Evolutionary conservation across 1,140 invertebrate genomes (phyloP).

Genomic region (Scylla paramamosain): DNA sequence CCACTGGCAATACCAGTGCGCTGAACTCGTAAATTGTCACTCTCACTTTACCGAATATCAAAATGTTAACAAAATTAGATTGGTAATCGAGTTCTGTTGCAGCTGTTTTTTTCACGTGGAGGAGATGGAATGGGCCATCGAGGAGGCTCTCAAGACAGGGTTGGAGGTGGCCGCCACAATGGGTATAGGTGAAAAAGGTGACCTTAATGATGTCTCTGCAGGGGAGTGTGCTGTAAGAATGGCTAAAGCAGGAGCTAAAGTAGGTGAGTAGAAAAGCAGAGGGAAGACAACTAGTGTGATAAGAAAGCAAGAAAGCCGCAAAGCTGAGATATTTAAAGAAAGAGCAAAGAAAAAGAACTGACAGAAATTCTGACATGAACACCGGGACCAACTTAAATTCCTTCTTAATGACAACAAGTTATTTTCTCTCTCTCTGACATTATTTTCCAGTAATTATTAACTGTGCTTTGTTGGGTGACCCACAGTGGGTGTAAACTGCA

Average conservation of each 20-base stretch:
- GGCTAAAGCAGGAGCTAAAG: conserved; percentile 80
- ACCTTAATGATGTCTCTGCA: conserved; percentile 78
- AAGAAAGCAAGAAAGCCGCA: no score
- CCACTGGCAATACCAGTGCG: no score
- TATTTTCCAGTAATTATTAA: not conserved
- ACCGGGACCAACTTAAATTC: no score
- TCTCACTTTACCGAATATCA: not conserved
- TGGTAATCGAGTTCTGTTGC: conserved; percentile 25
- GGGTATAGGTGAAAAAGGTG: conserved; percentile 80
- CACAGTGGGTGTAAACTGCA: conserved; percentile 80
- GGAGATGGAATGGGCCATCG: conserved; percentile 80
- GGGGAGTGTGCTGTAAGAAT: conserved; percentile 78
- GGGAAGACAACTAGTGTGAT: not conserved
- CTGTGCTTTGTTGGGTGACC: not conserved
- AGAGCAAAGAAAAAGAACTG: no score
- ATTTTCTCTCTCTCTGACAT: no score
- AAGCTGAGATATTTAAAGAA: no score
- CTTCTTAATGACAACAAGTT: no score
- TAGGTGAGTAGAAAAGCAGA: conserved; percentile 55
- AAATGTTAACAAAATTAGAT: not conserved
- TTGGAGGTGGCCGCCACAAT: conserved; percentile 79
- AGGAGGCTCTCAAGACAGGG: conserved; percentile 78
- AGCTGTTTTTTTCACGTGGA: conserved; percentile 81
- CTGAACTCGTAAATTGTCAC: not conserved
- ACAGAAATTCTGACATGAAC: no score